Evolutionary conservation across 2,113 vertebrate genomes (phyloP).

Genomic region (Eublepharis macularius): DNA sequence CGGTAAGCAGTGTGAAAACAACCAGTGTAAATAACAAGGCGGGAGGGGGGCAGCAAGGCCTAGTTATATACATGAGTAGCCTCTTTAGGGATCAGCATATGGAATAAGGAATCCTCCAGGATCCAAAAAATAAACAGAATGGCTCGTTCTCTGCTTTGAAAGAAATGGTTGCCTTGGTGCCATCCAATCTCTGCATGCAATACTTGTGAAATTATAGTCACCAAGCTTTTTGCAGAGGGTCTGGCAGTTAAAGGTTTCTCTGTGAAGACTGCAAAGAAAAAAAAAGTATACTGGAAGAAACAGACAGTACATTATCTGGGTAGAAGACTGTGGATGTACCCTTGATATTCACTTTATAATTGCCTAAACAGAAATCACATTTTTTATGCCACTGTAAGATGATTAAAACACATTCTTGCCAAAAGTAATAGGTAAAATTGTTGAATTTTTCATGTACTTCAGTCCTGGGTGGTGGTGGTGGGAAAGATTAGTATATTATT

Average conservation of each 20-base stretch:
- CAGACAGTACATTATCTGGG: slow-evolving; percentile 41
- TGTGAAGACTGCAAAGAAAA: slow-evolving; percentile 32
- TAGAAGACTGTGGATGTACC: slow-evolving; percentile 43
- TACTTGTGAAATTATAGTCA: slow-evolving; percentile 41
- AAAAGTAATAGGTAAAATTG: slow-evolving; percentile 64
- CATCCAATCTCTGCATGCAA: slow-evolving; percentile 27
- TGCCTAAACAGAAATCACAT: slow-evolving; percentile 47
- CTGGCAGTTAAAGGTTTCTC: neutral
- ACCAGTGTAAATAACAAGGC: slow-evolving; percentile 37
- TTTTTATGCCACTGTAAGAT: slow-evolving; percentile 60
- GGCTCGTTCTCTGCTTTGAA: slow-evolving; percentile 49
- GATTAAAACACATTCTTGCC: slow-evolving; percentile 56
- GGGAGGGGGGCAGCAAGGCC: neutral
- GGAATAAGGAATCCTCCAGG: slow-evolving; percentile 12
- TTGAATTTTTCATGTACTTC: slow-evolving; percentile 63
- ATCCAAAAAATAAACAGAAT: slow-evolving; percentile 42
- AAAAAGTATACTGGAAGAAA: slow-evolving; percentile 22
- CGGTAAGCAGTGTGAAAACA: no score
- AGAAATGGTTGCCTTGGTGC: neutral
- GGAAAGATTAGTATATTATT: slow-evolving; percentile 52
- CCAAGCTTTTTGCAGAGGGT: slow-evolving; percentile 8
- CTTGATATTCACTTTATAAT: slow-evolving; percentile 59
- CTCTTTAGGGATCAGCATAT: slow-evolving; percentile 1
- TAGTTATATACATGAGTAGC: slow-evolving; percentile 19
- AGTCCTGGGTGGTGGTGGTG: slow-evolving; percentile 59